These are phyloP conservation scores for Clytia hemisphaerica DNA, from an alignment of 30 jellyfish, hydroid and myxozoan species.

Conservation along the genomic window DNA sequence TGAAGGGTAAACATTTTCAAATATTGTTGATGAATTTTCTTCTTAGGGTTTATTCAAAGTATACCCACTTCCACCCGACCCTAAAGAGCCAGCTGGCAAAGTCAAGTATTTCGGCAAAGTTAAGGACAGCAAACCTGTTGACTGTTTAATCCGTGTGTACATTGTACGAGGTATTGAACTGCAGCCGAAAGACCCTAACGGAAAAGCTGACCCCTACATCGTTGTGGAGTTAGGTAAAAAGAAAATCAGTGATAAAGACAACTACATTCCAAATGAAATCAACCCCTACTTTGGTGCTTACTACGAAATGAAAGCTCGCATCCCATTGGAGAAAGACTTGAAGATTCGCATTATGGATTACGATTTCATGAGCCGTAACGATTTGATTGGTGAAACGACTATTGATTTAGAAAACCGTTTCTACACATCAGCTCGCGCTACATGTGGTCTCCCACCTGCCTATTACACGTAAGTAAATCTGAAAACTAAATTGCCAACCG, in stretches of 20 bases:
- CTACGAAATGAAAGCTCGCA: conserved; percentile 80
- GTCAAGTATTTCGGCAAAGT: conserved; percentile 58
- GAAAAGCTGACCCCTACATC: conserved; percentile 92
- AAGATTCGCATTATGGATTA: conserved; percentile 85
- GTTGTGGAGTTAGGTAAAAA: conserved; percentile 81
- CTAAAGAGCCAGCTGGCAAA: conserved; percentile 37
- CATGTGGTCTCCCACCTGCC: conserved; percentile 87
- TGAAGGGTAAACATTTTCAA: too few relatives aligned
- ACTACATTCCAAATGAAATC: conserved; percentile 63
- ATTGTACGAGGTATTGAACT: conserved; percentile 72
- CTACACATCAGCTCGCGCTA: conserved; percentile 65
- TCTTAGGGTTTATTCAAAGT: conserved; percentile 77
- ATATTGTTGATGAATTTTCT: too few relatives aligned
- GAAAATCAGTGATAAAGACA: conserved; percentile 82
- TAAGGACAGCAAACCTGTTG: conserved; percentile 64
- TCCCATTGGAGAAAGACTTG: conserved; percentile 74
- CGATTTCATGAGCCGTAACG: conserved; percentile 78
- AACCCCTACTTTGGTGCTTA: conserved; percentile 85
- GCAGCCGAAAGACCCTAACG: conserved; percentile 92
- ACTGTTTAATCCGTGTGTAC: conserved; percentile 88
- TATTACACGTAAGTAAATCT: conserved; percentile 90
- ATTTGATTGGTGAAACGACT: conserved; percentile 89
- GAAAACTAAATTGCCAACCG: too few relatives aligned
- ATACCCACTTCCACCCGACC: conserved; percentile 88
- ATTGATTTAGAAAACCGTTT: conserved; percentile 81